phyloP scores from a whole-genome alignment of 1,140 invertebrate species.

The Drosophila eugracilis region DNA sequence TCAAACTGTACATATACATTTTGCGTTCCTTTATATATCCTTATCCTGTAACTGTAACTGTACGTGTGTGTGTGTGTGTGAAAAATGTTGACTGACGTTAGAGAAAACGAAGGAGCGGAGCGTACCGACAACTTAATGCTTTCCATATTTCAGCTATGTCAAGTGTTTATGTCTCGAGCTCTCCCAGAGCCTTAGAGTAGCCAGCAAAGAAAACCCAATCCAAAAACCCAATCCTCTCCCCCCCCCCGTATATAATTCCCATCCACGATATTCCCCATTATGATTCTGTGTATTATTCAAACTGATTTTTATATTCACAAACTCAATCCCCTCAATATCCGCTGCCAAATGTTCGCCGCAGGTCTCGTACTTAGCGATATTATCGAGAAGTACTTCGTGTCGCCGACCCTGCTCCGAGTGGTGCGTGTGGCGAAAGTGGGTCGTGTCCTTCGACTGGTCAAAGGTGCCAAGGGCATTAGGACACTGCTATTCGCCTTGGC shows the following conservation, averaged over 20 bases:
- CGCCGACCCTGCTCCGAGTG: constrained; percentile 97
- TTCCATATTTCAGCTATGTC: constrained; percentile 74
- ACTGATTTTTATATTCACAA: constrained; percentile 29
- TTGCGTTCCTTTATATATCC: constrained; percentile 19
- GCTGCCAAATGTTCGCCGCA: constrained; percentile 78
- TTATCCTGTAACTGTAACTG: not conserved
- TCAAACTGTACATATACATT: constrained; percentile 19
- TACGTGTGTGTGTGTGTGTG: constrained; percentile 6
- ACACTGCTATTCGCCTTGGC: constrained; percentile 98
- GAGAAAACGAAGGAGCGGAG: constrained; percentile 33
- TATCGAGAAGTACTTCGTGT: constrained; percentile 99
- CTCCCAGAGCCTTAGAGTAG: constrained; percentile 5
- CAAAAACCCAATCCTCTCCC: not conserved
- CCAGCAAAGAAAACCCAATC: constrained; percentile 1
- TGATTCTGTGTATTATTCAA: constrained; percentile 22
- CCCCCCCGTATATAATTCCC: not conserved
- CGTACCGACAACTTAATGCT: constrained; percentile 58
- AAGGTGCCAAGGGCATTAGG: constrained; percentile 98
- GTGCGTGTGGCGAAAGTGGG: constrained; percentile 99
- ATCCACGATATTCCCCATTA: not conserved
- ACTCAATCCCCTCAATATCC: constrained; percentile 11
- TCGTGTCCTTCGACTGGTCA: constrained; percentile 97
- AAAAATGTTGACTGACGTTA: constrained; percentile 3
- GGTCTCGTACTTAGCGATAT: constrained; percentile 97
- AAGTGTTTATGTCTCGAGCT: constrained; percentile 26